Evolutionary conservation across 2,888 invertebrate species (phyloP).

Genomic region (Drosophila tripunctata): DNA sequence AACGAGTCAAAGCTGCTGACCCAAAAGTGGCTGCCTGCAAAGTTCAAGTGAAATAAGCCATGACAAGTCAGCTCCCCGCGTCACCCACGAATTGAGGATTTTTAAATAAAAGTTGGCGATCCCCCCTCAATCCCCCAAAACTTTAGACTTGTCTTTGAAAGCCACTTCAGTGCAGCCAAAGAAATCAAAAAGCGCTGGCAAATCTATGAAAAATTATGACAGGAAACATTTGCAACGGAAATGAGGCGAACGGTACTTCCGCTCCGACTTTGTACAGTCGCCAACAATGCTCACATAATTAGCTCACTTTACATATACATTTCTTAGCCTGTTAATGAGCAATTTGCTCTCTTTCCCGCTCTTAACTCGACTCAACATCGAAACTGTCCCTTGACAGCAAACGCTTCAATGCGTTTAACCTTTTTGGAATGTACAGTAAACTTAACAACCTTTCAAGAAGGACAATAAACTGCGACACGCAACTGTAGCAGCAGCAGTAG

Average conservation of each 20-base stretch:
- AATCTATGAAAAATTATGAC: conserved; percentile 68
- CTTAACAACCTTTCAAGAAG: conserved; percentile 15
- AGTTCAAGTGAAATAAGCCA: conserved; percentile 77
- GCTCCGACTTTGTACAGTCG: conserved; percentile 12
- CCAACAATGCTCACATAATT: conserved; percentile 53
- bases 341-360: no score
- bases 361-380: no score
- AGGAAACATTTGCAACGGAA: conserved; percentile 68
- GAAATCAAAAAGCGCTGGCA: conserved; percentile 31
- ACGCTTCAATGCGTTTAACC: conserved; percentile 43
- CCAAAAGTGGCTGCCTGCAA: conserved; percentile 49
- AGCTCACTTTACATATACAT: conserved; percentile 34
- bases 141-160: conserved; percentile 63
- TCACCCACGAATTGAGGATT: conserved; percentile 44
- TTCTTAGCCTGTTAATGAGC: conserved; percentile 48
- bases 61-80: conserved; percentile 48
- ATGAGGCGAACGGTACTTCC: conserved; percentile 59
- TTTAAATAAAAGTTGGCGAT: conserved; percentile 60
- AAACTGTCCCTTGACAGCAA: conserved; percentile 18
- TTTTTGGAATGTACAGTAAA: no score
- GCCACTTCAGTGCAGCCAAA: conserved; percentile 52
- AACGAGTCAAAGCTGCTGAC: conserved; percentile 32
- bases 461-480: conserved; percentile 7
- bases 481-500: no score
- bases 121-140: conserved; percentile 24